Evolutionary conservation across 2,888 invertebrate genomes (phyloP), one percentile per base, ranked within the genome.

Genomic region (Athrips mouffetella): DNA sequence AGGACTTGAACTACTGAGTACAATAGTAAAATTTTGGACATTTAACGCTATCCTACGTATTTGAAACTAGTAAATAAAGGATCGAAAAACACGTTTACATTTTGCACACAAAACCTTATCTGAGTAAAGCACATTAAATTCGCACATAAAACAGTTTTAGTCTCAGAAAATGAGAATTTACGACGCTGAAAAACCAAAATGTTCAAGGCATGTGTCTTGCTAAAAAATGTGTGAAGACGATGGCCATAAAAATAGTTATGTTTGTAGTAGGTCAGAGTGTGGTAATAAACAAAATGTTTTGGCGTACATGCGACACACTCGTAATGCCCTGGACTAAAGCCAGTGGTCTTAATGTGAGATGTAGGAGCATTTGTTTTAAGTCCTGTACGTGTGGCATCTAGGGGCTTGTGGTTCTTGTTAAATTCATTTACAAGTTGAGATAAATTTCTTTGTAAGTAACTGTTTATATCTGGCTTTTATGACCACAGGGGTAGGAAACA

Each of bases 211-310:
- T 44, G 27, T 29, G 8, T 45, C 30, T 21, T 15, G n/a, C 23
- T 27, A 15, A 50, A n/a, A 50, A 54, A 52, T 42, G 55, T 51
- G 54, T 51, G 47, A 52, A 50, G 44, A 49, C 45, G 21, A 37
- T 39, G 37, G 48, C 45, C 49, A 55, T 55, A 54, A 57, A 57
- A 57, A 57, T 57, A 54, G 50, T 53, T 50, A 53, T 45, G 51
- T 50, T 44, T 48, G 50, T 53, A 53, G 48, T 53, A 51, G 54
- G 51, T 55, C 54, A 53, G 52, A 49, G 44, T 48, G 47, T 49
- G 48, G 47, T 33, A 50, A 56, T 59, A 57, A 59, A 57, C 54
- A 54, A 55, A 54, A 58, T 48, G 49, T 49, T 45, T 44, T 50
- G 39, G 40, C 25, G 40, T 25, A 23, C 40, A 25, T 23, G 21